Evolutionary conservation across 2,888 invertebrate species (phyloP), one percentile per base, ranked within the genome.

Genomic region (Autographa pulchrina): DNA sequence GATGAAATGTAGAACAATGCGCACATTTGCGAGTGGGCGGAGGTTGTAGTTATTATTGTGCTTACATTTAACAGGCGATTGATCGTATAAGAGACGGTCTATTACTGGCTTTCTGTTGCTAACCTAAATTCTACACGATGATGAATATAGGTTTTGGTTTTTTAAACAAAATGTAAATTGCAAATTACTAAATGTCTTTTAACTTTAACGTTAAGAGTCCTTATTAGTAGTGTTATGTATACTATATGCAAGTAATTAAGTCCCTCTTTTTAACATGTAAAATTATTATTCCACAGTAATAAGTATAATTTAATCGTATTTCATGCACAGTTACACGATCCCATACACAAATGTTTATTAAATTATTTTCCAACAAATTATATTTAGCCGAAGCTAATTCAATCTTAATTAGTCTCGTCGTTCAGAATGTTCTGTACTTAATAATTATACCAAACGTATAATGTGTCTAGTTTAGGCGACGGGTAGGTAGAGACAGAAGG

Each of bases 401-500:
- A 62, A 66, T 70, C 52, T 63, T 60, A 83, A 74, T 77, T 61
- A 56, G 69, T 60, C 38, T 61, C 69, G 64, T 74, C 68, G 68
- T 25, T 69, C 35, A 54, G 64, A 77, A 82, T 72, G 73, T 75
- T 72, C 56, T 48, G 60, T 54, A 54, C 54, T 54, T 54, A 54
- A 48, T 68, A 75, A 82, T 73, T 84, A 72, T 65, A 70, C 74
- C 64, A 66, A 70, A 71, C 62, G 70, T 63, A 72, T 72, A 68
- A 76, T 77, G 61, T 66, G 20, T 62, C 11, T 54, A 54, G 62
- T 32, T 41, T 35, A 18, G 6, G n/a, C 61, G 32, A 16, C 0
- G 6, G 3, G 9, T 31, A 67, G n/a, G 41, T 31, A 35, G 8
- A 0, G 5, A 4, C 72, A 68, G 67, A 60, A 80, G 62, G 6